A percentile compares a stretch with the other conserved stretches of the same genome.
phyloP scores from a whole-genome alignment of 64 coral and sea anemone species.

The Stichodactyla helianthus region DNA sequence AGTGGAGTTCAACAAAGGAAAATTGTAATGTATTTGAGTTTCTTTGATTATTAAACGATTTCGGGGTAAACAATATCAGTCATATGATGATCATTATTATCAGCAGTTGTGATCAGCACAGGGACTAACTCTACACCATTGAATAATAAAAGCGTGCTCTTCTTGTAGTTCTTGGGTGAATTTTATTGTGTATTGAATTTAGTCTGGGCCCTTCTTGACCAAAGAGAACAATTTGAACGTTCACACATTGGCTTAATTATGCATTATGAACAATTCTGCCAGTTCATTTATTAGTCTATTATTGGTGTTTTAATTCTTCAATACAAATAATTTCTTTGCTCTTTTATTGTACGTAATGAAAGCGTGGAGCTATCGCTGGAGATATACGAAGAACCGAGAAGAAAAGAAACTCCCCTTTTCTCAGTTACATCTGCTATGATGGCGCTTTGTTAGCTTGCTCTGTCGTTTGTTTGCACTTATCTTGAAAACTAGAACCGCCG shows the following conservation, averaged over 20 bases:
- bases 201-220: neutral
- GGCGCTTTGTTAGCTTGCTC: neutral
- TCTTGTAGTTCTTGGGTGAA: neutral
- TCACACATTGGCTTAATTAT: conserved; percentile 18
- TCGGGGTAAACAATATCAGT: neutral
- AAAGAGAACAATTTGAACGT: neutral
- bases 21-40: conserved; percentile 2
- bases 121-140: neutral
- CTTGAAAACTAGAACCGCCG: neutral
- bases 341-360: conserved; percentile 10
- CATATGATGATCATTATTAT: neutral
- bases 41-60: neutral
- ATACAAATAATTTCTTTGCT: neutral
- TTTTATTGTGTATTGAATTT: neutral
- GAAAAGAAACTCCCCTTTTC: neutral
- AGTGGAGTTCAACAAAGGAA: neutral
- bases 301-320: neutral
- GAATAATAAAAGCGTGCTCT: neutral
- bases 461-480: neutral
- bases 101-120: neutral
- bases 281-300: neutral
- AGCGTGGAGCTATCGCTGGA: neutral
- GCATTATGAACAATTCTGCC: neutral
- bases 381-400: neutral
- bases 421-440: neutral